These are phyloP conservation scores for Theocolax elegans DNA, from an alignment of 1,140 invertebrate species.

Conservation along the genomic window DNA sequence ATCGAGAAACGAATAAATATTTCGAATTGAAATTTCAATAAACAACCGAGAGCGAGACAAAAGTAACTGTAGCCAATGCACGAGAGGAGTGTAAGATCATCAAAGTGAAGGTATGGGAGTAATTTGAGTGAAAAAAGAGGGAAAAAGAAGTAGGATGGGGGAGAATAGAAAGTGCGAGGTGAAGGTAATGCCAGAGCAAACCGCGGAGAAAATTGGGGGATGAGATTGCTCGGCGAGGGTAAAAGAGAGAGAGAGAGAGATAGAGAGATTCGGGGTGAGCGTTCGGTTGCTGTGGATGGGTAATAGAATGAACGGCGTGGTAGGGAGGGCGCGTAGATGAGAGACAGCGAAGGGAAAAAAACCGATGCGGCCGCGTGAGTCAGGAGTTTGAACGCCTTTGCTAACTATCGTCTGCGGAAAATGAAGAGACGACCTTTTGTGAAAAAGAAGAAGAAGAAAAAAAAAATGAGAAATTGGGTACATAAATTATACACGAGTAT, in stretches of 20 bases:
- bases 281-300: slow-evolving; percentile 16
- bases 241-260: slow-evolving; percentile 2
- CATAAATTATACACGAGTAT: too few relatives aligned
- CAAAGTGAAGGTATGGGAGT: not conserved
- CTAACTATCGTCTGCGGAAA: not conserved
- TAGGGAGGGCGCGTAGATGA: not conserved
- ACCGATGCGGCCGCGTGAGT: not conserved
- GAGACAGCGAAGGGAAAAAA: not conserved
- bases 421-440: not conserved
- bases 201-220: slow-evolving; percentile 21
- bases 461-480: too few relatives aligned
- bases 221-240: not conserved
- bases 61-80: too few relatives aligned
- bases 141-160: not conserved
- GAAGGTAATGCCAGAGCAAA: not conserved
- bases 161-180: slow-evolving; percentile 3
- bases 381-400: not conserved
- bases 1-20: too few relatives aligned
- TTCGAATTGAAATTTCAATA: too few relatives aligned
- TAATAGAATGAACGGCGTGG: slow-evolving; percentile 23
- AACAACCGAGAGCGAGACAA: too few relatives aligned
- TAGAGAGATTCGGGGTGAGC: not conserved
- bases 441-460: too few relatives aligned
- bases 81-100: not conserved
- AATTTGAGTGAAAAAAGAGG: not conserved